Conservation (phyloP, 2,888 invertebrate genomes). For the Microctonus brassicae region DNA sequence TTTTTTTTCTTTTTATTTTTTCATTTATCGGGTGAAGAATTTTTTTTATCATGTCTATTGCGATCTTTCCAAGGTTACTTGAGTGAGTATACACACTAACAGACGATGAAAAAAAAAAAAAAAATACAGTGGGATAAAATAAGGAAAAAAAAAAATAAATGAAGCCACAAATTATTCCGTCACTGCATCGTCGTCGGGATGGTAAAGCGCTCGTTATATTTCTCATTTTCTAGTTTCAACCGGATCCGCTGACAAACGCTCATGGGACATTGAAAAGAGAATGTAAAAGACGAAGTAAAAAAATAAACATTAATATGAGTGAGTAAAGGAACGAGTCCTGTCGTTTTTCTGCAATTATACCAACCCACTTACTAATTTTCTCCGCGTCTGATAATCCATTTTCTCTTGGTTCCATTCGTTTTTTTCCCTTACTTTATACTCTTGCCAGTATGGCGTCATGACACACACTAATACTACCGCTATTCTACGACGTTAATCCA, state of each 20-base stretch:
- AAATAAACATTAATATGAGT: conserved; percentile 23
- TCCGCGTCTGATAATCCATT: conserved; percentile 55
- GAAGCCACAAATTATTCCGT: conserved; percentile 31
- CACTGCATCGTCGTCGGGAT: conserved; percentile 18
- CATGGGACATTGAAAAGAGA: background rate
- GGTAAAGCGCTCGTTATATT: background rate
- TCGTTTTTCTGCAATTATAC: conserved; percentile 43
- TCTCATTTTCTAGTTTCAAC: conserved; percentile 3
- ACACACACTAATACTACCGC: conserved; percentile 18
- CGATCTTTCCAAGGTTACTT: background rate
- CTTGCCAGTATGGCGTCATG: too few species aligned
- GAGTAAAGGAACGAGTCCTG: conserved; percentile 32
- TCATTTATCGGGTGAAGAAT: background rate
- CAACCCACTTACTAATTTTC: conserved; percentile 58
- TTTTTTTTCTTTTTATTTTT: background rate
- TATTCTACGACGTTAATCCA: conserved; percentile 35
- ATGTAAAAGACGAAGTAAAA: background rate
- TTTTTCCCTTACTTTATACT: background rate
- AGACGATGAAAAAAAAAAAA: background rate
- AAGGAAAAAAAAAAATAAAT: background rate
- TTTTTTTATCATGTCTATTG: background rate
- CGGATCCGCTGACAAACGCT: conserved; percentile 24
- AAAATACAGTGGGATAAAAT: background rate
- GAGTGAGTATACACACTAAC: background rate
- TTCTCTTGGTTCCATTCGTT: conserved; percentile 26